Evolutionary conservation across 2,888 invertebrate genomes (phyloP), one percentile per base, ranked within the genome.

Genomic region (Congeria kusceri): DNA sequence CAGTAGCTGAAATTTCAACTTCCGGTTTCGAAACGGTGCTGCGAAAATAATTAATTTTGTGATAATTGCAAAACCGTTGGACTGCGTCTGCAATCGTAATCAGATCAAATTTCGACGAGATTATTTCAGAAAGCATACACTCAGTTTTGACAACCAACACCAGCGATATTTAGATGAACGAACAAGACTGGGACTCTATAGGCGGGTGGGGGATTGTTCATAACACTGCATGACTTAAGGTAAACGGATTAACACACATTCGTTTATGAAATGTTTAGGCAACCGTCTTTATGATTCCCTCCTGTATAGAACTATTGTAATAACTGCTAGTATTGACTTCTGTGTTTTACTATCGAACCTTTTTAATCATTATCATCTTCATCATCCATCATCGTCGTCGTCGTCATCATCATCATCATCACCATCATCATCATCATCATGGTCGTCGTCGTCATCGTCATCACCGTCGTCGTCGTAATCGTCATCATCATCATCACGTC

Each of bases 61-160:
- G 53, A 53, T 53, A 53, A 66, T 66, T 23, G 32, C 28, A 56
- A 66, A 66, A 23, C n/a, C 66, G 58, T 29, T 9, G 49, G 20
- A 29, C 56, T 23, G 3, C 18, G 18, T 61, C 65, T 76, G 76
- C 23, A 11, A 47, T 70, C 69, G 9, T n/a, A 44, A 76, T 76
- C 66, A 76, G 49, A n/a, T 46, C 29, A 59, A 11, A 11, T 59
- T 39, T 72, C 80, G 71, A 68, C 68, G 68, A 72, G 80, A 65
- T 72, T 76, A 76, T 75, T 72, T 68, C 68, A 71, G 80, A 76
- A 80, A 80, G 75, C 62, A 70, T 80, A 80, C 68, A 68, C 75
- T 64, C 44, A 80, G 69, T 80, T 76, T 80, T 72, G 71, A 72
- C 71, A 72, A 58, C 57, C 56, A 57, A 67, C 44, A 29, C 56